A percentile compares a stretch with the other conserved stretches of the same genome.
Evolutionary conservation across 2,888 invertebrate species (phyloP).

Genomic region (Salticus scenicus): DNA sequence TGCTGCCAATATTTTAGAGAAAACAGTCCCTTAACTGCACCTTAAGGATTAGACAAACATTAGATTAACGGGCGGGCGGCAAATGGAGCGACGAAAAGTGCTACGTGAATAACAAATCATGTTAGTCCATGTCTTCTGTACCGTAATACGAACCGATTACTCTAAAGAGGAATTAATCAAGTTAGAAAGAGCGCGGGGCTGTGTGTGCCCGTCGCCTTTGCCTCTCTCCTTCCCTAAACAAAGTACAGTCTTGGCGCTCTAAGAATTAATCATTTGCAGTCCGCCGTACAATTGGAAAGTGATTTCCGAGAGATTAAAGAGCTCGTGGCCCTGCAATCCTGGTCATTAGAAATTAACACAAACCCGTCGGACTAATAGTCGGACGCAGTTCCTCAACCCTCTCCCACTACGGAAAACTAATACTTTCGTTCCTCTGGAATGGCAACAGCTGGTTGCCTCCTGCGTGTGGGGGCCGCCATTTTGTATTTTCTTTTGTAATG

Average conservation of each 20-base stretch:
- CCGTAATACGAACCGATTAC: slow-evolving; percentile 66
- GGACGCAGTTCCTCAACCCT: slow-evolving; percentile 39
- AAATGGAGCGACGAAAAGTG: slow-evolving; percentile 69
- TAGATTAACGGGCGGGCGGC: slow-evolving; percentile 63
- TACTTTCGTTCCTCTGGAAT: slow-evolving; percentile 62
- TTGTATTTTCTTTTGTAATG: slow-evolving; percentile 67
- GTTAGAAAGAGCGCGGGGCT: slow-evolving; percentile 34
- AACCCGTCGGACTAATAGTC: slow-evolving; percentile 66
- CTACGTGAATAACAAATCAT: slow-evolving; percentile 68
- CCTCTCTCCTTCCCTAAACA: slow-evolving; percentile 29
- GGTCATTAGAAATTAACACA: slow-evolving; percentile 70
- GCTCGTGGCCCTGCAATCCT: slow-evolving; percentile 59
- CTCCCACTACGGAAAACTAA: slow-evolving; percentile 28
- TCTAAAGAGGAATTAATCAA: slow-evolving; percentile 65
- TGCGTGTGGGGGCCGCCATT: slow-evolving; percentile 44
- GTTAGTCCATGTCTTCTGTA: slow-evolving; percentile 70
- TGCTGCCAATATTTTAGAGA: slow-evolving; percentile 41
- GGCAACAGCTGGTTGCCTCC: slow-evolving; percentile 63
- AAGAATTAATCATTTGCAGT: slow-evolving; percentile 70
- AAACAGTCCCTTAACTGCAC: slow-evolving; percentile 40
- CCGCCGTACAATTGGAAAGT: slow-evolving; percentile 68
- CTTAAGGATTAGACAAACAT: slow-evolving; percentile 69
- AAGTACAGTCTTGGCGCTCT: slow-evolving; percentile 33
- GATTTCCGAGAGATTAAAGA: slow-evolving; percentile 68
- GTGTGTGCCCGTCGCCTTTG: background rate